Evolutionary conservation across 2,888 invertebrate genomes (phyloP).

Genomic region (Carterocephalus palaemon): DNA sequence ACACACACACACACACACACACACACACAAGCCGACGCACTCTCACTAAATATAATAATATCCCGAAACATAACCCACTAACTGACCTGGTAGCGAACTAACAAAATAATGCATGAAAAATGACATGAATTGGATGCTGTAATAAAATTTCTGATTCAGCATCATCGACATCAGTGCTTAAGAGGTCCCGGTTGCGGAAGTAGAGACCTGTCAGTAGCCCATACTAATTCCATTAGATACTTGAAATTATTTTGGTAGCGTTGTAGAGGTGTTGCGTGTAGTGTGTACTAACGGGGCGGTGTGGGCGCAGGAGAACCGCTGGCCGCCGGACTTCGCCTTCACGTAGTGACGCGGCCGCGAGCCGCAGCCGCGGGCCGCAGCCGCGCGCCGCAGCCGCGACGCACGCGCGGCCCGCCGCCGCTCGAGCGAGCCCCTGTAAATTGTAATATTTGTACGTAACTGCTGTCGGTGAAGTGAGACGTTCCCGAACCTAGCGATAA

Average conservation of each 20-base stretch:
- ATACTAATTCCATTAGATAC: no score
- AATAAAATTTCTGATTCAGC: no score
- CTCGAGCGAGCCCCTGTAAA: conserved; percentile 43
- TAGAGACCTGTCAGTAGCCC: no score
- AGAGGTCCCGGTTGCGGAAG: no score
- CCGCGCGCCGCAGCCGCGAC: conserved; percentile 14
- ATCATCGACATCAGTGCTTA: no score
- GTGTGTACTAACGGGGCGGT: conserved; percentile 48
- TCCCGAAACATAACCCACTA: conserved; percentile 9
- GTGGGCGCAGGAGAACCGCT: conserved; percentile 64
- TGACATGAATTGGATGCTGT: no score
- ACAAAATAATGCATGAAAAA: conserved; percentile 2
- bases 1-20: conserved; percentile 3
- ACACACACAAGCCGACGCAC: conserved; percentile 1
- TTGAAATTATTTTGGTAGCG: no score
- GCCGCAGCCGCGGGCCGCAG: conserved; percentile 24
- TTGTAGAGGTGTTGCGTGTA: conserved; percentile 28
- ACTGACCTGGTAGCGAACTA: conserved; percentile 6
- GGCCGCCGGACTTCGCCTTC: conserved; percentile 71
- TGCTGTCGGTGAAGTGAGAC: conserved; percentile 30
- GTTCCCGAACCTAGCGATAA: conserved; percentile 45
- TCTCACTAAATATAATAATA: no score
- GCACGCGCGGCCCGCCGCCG: conserved; percentile 25
- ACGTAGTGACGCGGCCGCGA: conserved; percentile 53
- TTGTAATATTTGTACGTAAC: conserved; percentile 50